These are phyloP conservation scores for Siniperca knerii DNA, from an alignment of 2,113 vertebrate species.

Conservation along the genomic window DNA sequence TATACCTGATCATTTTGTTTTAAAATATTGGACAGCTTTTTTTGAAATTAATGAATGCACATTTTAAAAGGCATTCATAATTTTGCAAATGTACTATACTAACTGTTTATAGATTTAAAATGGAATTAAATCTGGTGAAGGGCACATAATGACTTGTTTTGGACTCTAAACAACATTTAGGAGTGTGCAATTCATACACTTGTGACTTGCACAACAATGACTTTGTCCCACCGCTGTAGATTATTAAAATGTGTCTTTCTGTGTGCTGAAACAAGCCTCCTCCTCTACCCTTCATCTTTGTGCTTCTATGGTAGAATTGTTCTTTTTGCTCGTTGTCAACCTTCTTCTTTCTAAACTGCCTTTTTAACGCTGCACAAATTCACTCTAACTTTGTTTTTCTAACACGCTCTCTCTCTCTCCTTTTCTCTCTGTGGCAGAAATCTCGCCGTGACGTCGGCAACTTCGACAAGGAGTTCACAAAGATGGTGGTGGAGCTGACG, in stretches of 20 bases:
- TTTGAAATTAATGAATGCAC: background rate
- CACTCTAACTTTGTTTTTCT: background rate
- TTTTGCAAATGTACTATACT: too few species aligned
- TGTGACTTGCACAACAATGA: background rate
- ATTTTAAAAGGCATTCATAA: background rate
- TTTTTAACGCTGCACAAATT: background rate
- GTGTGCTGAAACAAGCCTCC: slow-evolving; percentile 36
- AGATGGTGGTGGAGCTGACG: slow-evolving; percentile 96
- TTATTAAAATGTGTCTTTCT: slow-evolving; percentile 29
- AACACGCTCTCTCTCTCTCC: background rate
- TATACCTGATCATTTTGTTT: background rate
- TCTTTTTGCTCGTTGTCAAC: slow-evolving; percentile 28
- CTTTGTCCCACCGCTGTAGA: slow-evolving; percentile 47
- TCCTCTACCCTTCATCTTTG: slow-evolving; percentile 36
- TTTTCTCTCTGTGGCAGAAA: slow-evolving; percentile 84
- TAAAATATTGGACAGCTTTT: background rate
- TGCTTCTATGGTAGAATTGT: slow-evolving; percentile 38
- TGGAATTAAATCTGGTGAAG: background rate
- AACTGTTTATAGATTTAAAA: background rate
- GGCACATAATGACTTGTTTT: background rate
- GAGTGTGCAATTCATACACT: background rate
- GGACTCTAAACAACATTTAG: background rate
- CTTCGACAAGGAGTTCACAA: slow-evolving; percentile 99
- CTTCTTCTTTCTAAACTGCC: slow-evolving; percentile 8
- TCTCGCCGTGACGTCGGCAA: slow-evolving; percentile 93